Percentiles rank a stretch among this genome's conserved stretches.
phyloP scores from a whole-genome alignment of 2,113 vertebrate species.

The Hippopotamus amphibius region DNA sequence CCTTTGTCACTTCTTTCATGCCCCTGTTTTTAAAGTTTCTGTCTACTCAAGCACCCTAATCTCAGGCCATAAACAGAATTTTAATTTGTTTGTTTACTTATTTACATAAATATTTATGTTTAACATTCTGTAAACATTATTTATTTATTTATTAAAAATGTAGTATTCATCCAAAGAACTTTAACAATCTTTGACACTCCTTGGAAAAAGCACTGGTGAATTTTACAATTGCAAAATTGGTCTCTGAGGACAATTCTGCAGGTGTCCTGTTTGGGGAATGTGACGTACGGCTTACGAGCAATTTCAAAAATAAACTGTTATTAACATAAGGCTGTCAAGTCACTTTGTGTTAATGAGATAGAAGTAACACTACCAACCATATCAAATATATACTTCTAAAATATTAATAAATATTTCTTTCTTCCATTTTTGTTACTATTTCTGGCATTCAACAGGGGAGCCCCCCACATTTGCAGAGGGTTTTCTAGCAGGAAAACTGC shows the following conservation, averaged over 20 bases:
- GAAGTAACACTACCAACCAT: not conserved
- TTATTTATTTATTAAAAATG: slow-evolving; percentile 1
- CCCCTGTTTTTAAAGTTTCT: not conserved
- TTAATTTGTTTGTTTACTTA: slow-evolving; percentile 29
- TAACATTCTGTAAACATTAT: not conserved
- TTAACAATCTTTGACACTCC: not conserved
- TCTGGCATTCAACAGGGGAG: not conserved
- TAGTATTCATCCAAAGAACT: not conserved
- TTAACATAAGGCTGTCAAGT: not conserved
- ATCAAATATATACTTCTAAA: not conserved
- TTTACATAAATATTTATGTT: not conserved
- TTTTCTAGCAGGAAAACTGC: not conserved
- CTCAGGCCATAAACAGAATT: not conserved
- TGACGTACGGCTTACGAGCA: not conserved
- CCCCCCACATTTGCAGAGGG: not conserved
- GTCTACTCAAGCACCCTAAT: not conserved
- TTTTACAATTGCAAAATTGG: not conserved
- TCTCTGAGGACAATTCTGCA: not conserved
- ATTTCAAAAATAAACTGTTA: slow-evolving; percentile 5
- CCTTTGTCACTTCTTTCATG: not conserved
- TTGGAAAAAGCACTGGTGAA: slow-evolving; percentile 34
- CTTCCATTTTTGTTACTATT: slow-evolving; percentile 34
- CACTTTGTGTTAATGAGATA: not conserved
- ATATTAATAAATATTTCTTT: not conserved
- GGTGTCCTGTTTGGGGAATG: not conserved